Percentiles rank a stretch among this genome's conserved stretches.
These are phyloP conservation scores for Drosophila birchii DNA, from an alignment of 2,888 invertebrate genomes.

Conservation along the genomic window DNA sequence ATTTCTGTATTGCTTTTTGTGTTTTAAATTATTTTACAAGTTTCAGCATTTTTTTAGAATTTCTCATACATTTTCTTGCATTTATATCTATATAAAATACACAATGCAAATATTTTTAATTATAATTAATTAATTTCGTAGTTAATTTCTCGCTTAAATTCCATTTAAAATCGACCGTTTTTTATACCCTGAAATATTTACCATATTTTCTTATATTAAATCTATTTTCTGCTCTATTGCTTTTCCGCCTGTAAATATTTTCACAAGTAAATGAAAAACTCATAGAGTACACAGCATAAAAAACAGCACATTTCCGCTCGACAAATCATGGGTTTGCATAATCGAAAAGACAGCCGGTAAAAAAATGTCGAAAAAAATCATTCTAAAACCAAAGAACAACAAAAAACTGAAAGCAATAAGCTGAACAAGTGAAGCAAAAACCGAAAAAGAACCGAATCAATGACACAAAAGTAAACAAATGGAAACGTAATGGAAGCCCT, in stretches of 20 bases:
- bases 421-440: slow-evolving; percentile 18
- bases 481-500: slow-evolving; percentile 59
- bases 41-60: background rate
- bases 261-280: slow-evolving; percentile 19
- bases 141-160: background rate
- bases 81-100: background rate
- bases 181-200: background rate
- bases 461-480: slow-evolving; percentile 55
- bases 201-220: background rate
- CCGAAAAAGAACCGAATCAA: slow-evolving; percentile 50
- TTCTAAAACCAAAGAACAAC: slow-evolving; percentile 20
- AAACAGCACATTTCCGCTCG: background rate
- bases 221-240: background rate
- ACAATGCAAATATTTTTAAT: background rate
- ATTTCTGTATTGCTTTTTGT: background rate
- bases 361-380: background rate
- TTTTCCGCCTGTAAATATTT: background rate
- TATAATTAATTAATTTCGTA: too few relatives aligned
- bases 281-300: background rate
- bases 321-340: slow-evolving; percentile 48
- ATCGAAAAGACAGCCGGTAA: slow-evolving; percentile 29
- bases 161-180: background rate
- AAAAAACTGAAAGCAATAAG: slow-evolving; percentile 8
- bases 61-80: background rate
- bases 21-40: background rate